Base-by-base conservation (phyloP, 2,888 invertebrate species). In the Cancer borealis region DNA sequence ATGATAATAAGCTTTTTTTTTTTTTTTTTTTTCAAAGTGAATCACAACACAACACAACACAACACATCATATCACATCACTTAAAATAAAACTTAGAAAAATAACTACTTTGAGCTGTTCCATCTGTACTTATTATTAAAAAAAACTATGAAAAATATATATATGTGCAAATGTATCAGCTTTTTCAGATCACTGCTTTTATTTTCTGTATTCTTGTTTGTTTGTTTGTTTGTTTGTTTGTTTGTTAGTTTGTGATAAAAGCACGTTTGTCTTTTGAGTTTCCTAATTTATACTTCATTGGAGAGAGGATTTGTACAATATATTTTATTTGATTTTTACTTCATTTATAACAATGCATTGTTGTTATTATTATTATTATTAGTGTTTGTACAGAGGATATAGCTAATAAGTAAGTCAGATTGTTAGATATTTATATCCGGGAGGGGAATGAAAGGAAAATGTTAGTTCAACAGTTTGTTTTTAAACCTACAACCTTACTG, bases 351-450 rank as follows among this genome's bases (percentile, higher is more conserved):
- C 39, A 0, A 39, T 39, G 39, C 39, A 39, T 39, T 39, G 39
- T 39, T n/a, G n/a, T n/a, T n/a, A n/a, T 79, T 8, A 12, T 79
- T 30, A 26, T 79, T 30, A 30, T 79, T 79, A 30, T 79, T 79
- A 30, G 79, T 79, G 79, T 79, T 79, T 79, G 79, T 79, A 79
- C 79, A 26, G 79, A 79, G 79, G 79, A 79, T 79, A 79, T 26
- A 30, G 10, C 30, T 79, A 39, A 39, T 39, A 39, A 39, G 54
- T 54, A 79, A n/a, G 79, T 79, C 6, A 79, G 30, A 30, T 21
- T 79, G 79, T 79, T 79, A 79, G 79, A 21, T 79, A 79, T 79
- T 79, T 30, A 79, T 79, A 79, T 79, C 30, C 14, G 79, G 8
- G 79, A 3, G 26, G 66, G 66, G 66, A 6, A 54, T 8, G 66